phyloP scores from a whole-genome alignment of 2,113 vertebrate species.

The Bos taurus region ARS-UCD2.0 NC_037356.1:46978501-46979000 shows the following conservation, averaged over 20 bases:
- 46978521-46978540: neutral
- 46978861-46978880: accelerated
- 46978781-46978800: neutral
- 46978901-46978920: accelerated
- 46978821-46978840: neutral
- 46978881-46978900: neutral
- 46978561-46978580: accelerated
- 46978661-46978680: accelerated
- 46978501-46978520: neutral
- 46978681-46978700: accelerated
- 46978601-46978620: neutral
- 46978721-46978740: neutral
- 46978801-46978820: neutral
- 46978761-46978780: neutral
- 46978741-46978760: neutral
- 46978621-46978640: neutral
- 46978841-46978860: neutral
- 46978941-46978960: accelerated
- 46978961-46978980: neutral
- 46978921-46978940: neutral
- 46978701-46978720: neutral
- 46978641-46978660: neutral
- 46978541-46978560: neutral
- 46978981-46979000: neutral
- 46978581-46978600: too few species aligned